Base-by-base conservation (phyloP, 2,113 vertebrate species). In the Noturus placidus region DNA sequence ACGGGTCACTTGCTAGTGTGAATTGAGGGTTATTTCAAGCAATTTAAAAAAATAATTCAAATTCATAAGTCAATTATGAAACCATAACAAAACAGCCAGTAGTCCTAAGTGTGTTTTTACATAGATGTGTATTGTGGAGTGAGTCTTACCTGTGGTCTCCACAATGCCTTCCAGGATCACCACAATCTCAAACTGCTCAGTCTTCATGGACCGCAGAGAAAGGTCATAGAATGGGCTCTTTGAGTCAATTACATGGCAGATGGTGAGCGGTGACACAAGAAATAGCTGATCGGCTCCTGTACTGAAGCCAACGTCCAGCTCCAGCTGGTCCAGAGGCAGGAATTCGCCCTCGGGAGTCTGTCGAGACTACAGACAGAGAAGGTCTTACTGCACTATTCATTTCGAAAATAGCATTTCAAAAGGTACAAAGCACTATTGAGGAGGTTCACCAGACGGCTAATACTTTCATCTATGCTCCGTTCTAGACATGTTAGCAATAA, bases 131-230 rank as follows among this genome's bases (percentile, higher is more conserved):
- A 4, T 72, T 69, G 35, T n/a, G 9, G 30, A 67, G 61, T 30
- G 35, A 27, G 56, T 92, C 96, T 97, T 92, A 97, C 97, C 97
- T 7, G 96, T 97, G 10, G 97, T 97, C 88, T 97, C 97, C 87
- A 97, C 97, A 83, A 97, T 97, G 77, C 97, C 97, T 91, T 97
- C 97, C 83, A 97, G 95, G 93, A 97, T 97, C 93, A 97, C 97
- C 78, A 97, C 97, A 59, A 97, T 97, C 94, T 97, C 97, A 33
- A 97, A 97, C 90, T 97, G 96, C 93, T 97, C 96, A 0, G 89
- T 97, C 54, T 96, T 95, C 95, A 97, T 96, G 95, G 96, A 96
- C 85, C 95, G 92, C 93, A 96, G 96, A 4, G 96, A 97, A 19
- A 97, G 94, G 88, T 97, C 96, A 89, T 97, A 97, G 94, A 97